phyloP scores from a whole-genome alignment of 1,140 invertebrate genomes.

The Drosophila santomea region DNA sequence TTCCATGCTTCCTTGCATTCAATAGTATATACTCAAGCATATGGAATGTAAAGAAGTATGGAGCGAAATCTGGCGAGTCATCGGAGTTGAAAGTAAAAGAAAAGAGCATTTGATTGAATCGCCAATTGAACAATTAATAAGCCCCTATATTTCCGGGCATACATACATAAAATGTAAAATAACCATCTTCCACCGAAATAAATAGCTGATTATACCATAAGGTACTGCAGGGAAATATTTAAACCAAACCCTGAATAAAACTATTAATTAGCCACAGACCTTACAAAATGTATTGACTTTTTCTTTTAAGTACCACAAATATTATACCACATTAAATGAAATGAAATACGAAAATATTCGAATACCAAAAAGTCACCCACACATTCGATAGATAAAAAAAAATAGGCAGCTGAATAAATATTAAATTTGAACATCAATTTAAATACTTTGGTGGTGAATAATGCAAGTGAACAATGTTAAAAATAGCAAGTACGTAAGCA shows the following conservation, averaged over 20 bases:
- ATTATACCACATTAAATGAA: slow-evolving; percentile 10
- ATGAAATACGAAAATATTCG: slow-evolving; percentile 9
- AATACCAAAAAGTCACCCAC: slow-evolving; percentile 9
- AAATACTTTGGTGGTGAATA: slow-evolving; percentile 43
- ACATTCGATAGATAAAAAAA: neutral
- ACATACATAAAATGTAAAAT: too few species aligned
- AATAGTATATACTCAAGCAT: slow-evolving; percentile 82
- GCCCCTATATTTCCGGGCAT: too few species aligned
- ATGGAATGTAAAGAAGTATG: slow-evolving; percentile 85
- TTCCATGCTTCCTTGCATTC: slow-evolving; percentile 85
- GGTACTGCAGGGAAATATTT: neutral
- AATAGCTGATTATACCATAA: neutral
- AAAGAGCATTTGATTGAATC: neutral
- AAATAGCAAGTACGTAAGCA: slow-evolving; percentile 64
- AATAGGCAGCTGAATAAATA: slow-evolving; percentile 6
- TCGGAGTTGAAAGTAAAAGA: slow-evolving; percentile 12
- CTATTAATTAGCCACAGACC: too few species aligned
- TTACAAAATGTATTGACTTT: too few species aligned
- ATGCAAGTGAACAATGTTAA: slow-evolving; percentile 56
- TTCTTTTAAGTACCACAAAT: too few species aligned
- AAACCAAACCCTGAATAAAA: neutral
- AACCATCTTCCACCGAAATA: too few species aligned
- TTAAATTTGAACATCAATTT: slow-evolving; percentile 37
- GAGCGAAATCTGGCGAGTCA: slow-evolving; percentile 80
- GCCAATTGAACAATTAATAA: too few species aligned